These are phyloP conservation scores for Octopus sinensis DNA, from an alignment of 1,140 invertebrate species.

Conservation along the genomic window DNA sequence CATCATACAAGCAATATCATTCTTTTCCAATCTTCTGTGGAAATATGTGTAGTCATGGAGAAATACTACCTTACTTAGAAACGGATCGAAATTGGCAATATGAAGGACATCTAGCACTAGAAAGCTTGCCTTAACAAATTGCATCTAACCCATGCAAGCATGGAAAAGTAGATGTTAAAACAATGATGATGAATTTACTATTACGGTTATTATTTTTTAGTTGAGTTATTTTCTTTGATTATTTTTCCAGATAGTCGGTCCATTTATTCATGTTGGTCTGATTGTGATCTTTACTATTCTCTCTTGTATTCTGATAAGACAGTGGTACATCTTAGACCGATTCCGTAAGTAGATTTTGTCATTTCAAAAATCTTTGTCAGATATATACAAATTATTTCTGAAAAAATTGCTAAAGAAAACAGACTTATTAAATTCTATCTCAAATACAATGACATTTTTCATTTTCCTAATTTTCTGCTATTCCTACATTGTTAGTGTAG, in stretches of 20 bases:
- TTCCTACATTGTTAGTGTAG: not conserved
- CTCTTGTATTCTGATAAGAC: slow-evolving; percentile 43
- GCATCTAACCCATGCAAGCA: too few relatives aligned
- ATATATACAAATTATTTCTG: not conserved
- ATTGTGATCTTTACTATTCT: slow-evolving; percentile 41
- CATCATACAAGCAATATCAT: too few relatives aligned
- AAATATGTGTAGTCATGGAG: too few relatives aligned
- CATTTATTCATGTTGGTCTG: slow-evolving; percentile 46
- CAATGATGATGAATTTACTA: too few relatives aligned
- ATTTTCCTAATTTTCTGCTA: not conserved
- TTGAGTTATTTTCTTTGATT: slow-evolving; percentile 6
- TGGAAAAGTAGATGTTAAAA: too few relatives aligned
- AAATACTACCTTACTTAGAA: too few relatives aligned
- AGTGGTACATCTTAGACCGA: slow-evolving; percentile 36
- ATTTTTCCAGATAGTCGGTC: slow-evolving; percentile 46
- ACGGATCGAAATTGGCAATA: too few relatives aligned
- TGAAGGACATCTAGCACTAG: too few relatives aligned
- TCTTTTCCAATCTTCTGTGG: too few relatives aligned
- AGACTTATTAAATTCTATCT: not conserved
- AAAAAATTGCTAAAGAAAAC: not conserved
- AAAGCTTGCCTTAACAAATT: too few relatives aligned
- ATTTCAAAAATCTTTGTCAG: not conserved
- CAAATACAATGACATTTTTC: not conserved
- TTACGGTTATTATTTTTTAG: not conserved
- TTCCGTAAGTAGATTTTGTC: slow-evolving; percentile 30